Percentiles rank a stretch among this genome's conserved stretches.
Evolutionary conservation across 2,113 vertebrate genomes (phyloP).

Genomic region (Carassius carassius): DNA sequence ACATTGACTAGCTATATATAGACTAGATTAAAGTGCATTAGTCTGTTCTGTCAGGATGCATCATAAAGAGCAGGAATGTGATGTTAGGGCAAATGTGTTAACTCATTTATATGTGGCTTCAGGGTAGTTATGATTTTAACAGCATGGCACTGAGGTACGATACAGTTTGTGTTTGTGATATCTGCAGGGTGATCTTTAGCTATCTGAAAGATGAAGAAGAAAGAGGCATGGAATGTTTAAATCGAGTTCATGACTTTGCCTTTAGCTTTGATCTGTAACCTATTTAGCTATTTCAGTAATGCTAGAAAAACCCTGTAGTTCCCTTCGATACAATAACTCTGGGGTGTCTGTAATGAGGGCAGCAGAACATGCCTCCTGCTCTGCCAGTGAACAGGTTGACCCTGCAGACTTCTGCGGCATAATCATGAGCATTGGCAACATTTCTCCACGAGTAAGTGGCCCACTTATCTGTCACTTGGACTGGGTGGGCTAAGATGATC

Average conservation of each 20-base stretch:
- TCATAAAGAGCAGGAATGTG: background rate
- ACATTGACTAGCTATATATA: background rate
- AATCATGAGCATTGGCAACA: slow-evolving; percentile 40
- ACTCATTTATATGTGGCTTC: slow-evolving; percentile 31
- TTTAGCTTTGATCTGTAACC: slow-evolving; percentile 36
- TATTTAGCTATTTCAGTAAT: slow-evolving; percentile 20
- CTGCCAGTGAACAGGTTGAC: slow-evolving; percentile 30
- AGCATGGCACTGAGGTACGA: slow-evolving; percentile 14
- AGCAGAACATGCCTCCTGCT: slow-evolving; percentile 31
- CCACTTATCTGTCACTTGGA: slow-evolving; percentile 10
- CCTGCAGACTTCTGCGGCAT: slow-evolving; percentile 44
- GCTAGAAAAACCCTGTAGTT: slow-evolving; percentile 44
- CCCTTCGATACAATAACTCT: slow-evolving; percentile 46
- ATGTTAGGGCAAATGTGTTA: slow-evolving; percentile 18
- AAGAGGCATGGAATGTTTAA: slow-evolving; percentile 9
- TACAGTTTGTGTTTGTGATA: slow-evolving; percentile 15
- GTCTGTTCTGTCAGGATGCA: background rate
- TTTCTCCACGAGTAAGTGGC: slow-evolving; percentile 34
- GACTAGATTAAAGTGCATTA: background rate
- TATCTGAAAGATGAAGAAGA: slow-evolving; percentile 26
- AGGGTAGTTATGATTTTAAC: slow-evolving; percentile 37
- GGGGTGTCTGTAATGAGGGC: slow-evolving; percentile 57
- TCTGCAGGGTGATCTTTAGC: background rate
- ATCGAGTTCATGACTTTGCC: slow-evolving; percentile 34
- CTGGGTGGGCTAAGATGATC: background rate